Evolutionary conservation across 2,113 vertebrate genomes (phyloP).

Genomic region (Circaetus cinerascens): DNA sequence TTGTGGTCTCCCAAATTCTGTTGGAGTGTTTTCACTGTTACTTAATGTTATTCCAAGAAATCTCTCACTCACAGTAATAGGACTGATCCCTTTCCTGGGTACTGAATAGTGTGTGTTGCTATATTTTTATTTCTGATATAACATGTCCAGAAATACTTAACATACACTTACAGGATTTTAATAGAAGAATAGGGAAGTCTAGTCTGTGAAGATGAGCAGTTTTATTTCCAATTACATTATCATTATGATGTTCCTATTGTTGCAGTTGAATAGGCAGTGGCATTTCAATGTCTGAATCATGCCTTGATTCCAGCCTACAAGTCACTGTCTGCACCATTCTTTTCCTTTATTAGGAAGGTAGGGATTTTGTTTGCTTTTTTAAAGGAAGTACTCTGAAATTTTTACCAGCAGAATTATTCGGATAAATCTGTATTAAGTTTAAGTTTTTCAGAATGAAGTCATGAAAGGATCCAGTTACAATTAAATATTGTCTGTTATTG

Average conservation of each 20-base stretch:
- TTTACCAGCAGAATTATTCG: background rate
- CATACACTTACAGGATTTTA: background rate
- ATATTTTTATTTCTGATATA: background rate
- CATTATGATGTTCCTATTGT: background rate
- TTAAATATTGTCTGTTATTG: background rate
- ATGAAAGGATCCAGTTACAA: background rate
- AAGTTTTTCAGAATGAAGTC: background rate
- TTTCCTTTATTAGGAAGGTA: background rate
- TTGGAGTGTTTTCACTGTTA: background rate
- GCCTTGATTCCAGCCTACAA: background rate
- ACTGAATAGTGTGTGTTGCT: background rate
- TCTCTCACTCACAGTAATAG: background rate
- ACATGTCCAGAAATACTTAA: background rate
- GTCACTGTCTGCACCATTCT: background rate
- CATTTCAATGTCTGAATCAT: background rate
- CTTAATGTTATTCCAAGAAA: background rate
- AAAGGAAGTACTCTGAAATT: background rate
- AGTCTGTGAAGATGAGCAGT: background rate
- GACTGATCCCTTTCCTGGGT: background rate
- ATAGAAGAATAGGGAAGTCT: background rate
- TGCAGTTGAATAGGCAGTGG: background rate
- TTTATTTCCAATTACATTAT: background rate
- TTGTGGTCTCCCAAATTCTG: background rate
- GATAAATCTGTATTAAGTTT: background rate
- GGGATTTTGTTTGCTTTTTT: background rate